Evolutionary conservation across 1,140 invertebrate genomes (phyloP), one percentile per base, ranked within the genome.

Genomic region (Drosophila ficusphila): DNA sequence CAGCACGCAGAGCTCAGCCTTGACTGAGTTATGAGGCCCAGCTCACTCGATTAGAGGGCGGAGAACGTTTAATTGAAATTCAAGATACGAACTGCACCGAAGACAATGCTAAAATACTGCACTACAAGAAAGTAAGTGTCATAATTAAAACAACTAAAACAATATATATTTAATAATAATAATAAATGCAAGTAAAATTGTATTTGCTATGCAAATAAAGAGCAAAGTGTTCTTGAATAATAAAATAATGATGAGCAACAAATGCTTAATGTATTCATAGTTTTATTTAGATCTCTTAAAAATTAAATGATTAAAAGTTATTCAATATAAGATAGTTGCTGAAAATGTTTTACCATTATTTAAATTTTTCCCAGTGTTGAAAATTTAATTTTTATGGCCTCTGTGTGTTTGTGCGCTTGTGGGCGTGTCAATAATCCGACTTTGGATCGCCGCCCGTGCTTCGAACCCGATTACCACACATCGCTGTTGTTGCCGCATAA

Each of bases 381-480:
- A 38, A 38, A 67, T 52, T 52, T 68, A 67, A 67, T 68, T 68
- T 68, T 33, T 52, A 68, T 68, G 42, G 52, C 44, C 52, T 58
- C 52, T 36, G 33, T 52, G 44, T 33, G 34, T 31, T 64, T 49
- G 33, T 16, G 41, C 36, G 18, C 14, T 29, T 21, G 41, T 34
- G 49, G 69, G 58, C 58, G 70, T 74, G 70, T 49, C 58, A 74
- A 62, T 74, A 74, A 74, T 64, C 70, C 69, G 70, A 54, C 34
- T 74, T 74, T 65, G 29, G 31, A 53, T 65, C 38, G 27, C 56
- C 41, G 41, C 47, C 57, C 56, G 36, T 29, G 60, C 62, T 38
- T 16, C 23, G 52, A 42, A 31, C 42, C 69, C 70, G 57, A 73
- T 73, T 64, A 62, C 49, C 69, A 64, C 70, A 74, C 70, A 48